Evolutionary conservation across 2,797 vertebrate genomes (phyloP), one percentile per base, ranked within the genome.

Genomic region (Darevskia nairensis): DNA sequence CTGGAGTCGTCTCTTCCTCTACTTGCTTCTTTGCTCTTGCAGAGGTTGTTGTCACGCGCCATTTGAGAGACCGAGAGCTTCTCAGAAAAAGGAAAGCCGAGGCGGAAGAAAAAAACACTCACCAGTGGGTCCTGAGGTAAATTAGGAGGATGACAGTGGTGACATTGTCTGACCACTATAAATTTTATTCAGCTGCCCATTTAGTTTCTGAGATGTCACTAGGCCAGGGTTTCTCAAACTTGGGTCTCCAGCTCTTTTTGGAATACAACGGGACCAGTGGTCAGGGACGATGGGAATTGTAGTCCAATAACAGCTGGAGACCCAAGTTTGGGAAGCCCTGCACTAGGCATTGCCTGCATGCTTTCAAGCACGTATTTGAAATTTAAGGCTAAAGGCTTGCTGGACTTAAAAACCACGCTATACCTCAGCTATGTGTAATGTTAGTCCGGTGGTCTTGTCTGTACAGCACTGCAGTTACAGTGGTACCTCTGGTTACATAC

Each of bases 81-180:
- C 98, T 99, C 89, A 97, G 95, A 90, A 99, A 98, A 95, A 98
- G 97, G 94, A 99, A 96, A 95, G 98, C 97, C 0, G 98, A 99
- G 96, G 97, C 97, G 2, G 96, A 97, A 69, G 97, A 98, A 89
- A 98, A 98, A 95, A 97, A 98, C 39, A 97, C 96, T 82, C 91
- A 96, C 91, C 97, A 98, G 94, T 98, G 98, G 98, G 94, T 98
- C 95, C 94, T 96, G 82, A 97, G 98, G 98, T 99, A 99, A 97
- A 97, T 95, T 90, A n/a, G 89, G 11, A 50, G 61, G 84, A 55
- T 27, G 77, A 25, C 1, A 27, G n/a, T 11, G 8, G 50, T 50
- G 50, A 13, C 50, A 50, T 50, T 50, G 50, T 61, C 44, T 44
- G 50, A 55, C 5, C 35, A n/a, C 9, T 41, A 15, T 10, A 15